Conservation (phyloP, 2,113 vertebrate genomes). For the Lepisosteus oculatus region DNA sequence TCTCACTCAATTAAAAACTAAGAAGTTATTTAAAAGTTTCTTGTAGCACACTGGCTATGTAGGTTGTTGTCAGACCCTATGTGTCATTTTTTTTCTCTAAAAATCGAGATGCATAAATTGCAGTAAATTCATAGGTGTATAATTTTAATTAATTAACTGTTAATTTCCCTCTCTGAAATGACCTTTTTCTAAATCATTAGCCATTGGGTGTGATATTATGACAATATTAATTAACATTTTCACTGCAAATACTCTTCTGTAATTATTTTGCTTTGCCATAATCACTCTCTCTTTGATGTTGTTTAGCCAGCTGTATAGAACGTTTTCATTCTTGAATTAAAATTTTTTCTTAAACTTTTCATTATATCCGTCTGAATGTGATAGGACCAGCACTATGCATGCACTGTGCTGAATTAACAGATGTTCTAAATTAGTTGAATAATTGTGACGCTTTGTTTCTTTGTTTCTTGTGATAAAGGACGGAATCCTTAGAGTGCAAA, state of each 20-base stretch:
- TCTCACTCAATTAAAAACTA: background rate
- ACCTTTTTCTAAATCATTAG: too few relatives aligned
- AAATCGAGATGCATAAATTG: background rate
- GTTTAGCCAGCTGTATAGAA: conserved; percentile 13
- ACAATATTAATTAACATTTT: too few relatives aligned
- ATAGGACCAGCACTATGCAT: background rate
- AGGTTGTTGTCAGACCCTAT: too few relatives aligned
- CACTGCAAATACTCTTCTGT: conserved; percentile 18
- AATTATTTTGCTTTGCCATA: conserved; percentile 21
- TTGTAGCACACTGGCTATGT: background rate
- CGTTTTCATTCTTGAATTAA: background rate
- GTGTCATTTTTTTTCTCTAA: background rate
- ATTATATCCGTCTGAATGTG: background rate
- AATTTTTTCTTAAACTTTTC: background rate
- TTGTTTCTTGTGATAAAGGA: conserved; percentile 34
- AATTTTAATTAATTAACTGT: background rate
- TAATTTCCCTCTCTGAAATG: background rate
- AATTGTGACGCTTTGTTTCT: conserved; percentile 6
- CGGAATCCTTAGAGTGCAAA: conserved; percentile 36
- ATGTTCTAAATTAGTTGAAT: background rate
- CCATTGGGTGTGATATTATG: too few relatives aligned
- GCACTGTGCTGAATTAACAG: too few relatives aligned
- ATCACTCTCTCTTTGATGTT: conserved; percentile 1
- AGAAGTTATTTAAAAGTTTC: background rate
- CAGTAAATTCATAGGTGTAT: background rate